Evolutionary conservation across 2,797 vertebrate species (phyloP), one percentile per base, ranked within the genome.

Genomic region (Leontocebus nigricollis): DNA sequence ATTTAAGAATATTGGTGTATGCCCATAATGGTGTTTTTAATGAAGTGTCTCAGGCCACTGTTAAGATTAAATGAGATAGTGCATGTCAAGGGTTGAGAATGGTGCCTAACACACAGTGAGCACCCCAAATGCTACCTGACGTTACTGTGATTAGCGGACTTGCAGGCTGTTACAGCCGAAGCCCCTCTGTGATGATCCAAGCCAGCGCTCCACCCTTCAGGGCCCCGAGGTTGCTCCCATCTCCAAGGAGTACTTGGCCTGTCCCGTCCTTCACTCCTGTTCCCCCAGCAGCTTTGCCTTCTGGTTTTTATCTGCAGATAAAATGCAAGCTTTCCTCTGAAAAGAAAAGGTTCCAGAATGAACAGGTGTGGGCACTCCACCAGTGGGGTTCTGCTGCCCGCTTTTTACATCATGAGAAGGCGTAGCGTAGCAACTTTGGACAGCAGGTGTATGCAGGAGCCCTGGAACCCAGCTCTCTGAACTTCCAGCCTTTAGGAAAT

Each of bases 401-500:
- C 0, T 19, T 76, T 77, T 19, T n/a, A 10, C 1, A 4, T 6
- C 2, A 2, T 67, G n/a, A 44, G 75, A 55, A 52, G 52, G 41
- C 13, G 8, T 77, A 3, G 44, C 0, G 1, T 77, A 3, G 44
- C 0, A 1, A 10, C 17, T 33, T 26, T 1, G 5, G 41, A 46
- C 41, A 41, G 7, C 30, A 20, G 46, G 24, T n/a, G 6, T 33
- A 7, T 36, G 5, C 41, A 19, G 94, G 70, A 83, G 39, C 10
- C 10, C 70, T 52, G 1, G 7, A 55, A 64, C 76, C 5, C 48
- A 26, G 48, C 77, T 50, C 70, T 22, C 4, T 7, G 20, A 10
- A 36, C 30, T 7, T 64, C 36, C 20, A 90, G 46, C 36, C 91
- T 64, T 48, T 39, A 85, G 61, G 57, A 80, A 86, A 61, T 61